These are phyloP conservation scores for Habroteleia sp. DNA, from an alignment of 2,888 invertebrate genomes.

Conservation along the genomic window DNA sequence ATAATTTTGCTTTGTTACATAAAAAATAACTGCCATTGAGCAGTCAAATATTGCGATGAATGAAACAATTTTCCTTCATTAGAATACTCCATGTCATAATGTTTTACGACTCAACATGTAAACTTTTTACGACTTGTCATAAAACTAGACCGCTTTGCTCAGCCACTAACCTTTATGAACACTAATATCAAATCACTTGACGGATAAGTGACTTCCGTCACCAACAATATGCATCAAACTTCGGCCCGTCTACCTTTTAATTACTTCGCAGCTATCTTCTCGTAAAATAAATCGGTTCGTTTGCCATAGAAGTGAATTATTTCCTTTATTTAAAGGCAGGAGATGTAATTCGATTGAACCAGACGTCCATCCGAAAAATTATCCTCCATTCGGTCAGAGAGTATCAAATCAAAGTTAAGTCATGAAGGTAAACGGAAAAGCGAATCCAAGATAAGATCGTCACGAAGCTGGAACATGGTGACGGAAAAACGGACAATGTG, in stretches of 20 bases:
- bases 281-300: conserved; percentile 19
- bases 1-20: conserved; percentile 24
- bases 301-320: conserved; percentile 1
- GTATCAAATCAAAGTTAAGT: conserved; percentile 61
- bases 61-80: conserved; percentile 33
- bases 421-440: conserved; percentile 48
- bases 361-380: conserved; percentile 42
- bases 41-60: conserved; percentile 26
- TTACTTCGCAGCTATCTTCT: conserved; percentile 3
- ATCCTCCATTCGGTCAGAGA: conserved; percentile 34
- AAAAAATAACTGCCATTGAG: conserved; percentile 11
- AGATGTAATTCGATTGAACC: conserved; percentile 35
- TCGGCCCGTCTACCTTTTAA: conserved; percentile 8
- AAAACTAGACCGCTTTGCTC: conserved; percentile 33
- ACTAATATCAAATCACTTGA: conserved; percentile 33
- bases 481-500: conserved; percentile 60
- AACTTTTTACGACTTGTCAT: conserved; percentile 46
- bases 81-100: conserved; percentile 24
- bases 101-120: conserved; percentile 26
- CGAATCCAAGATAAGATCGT: conserved; percentile 43
- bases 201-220: conserved; percentile 23
- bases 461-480: conserved; percentile 35
- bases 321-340: conserved; percentile 14
- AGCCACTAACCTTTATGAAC: conserved; percentile 40
- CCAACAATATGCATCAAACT: conserved; percentile 15